Conservation (phyloP, 2,888 invertebrate genomes). For the Candidula unifasciata region DNA sequence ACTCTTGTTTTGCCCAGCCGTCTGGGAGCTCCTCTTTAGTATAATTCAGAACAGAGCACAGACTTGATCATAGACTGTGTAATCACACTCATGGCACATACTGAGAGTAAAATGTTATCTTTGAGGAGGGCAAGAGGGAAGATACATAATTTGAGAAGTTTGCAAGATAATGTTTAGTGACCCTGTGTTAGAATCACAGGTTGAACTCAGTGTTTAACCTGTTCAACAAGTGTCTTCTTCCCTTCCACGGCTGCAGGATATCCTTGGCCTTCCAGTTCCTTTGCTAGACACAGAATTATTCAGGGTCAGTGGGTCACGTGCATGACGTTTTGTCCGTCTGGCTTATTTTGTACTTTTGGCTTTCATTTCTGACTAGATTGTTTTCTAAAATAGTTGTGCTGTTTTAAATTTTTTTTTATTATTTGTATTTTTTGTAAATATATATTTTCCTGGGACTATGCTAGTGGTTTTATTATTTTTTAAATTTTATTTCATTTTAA, state of each 20-base stretch:
- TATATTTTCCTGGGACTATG: not conserved
- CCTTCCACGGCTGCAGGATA: slow-evolving; percentile 67
- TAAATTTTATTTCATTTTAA: too few species aligned
- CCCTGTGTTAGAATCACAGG: too few species aligned
- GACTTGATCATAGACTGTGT: too few species aligned
- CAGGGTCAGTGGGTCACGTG: slow-evolving; percentile 69
- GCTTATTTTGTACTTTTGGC: not conserved
- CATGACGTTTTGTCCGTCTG: slow-evolving; percentile 7
- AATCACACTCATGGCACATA: too few species aligned
- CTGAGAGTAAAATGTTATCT: too few species aligned
- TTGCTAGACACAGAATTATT: slow-evolving; percentile 74
- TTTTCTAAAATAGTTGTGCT: not conserved
- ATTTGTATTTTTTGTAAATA: not conserved
- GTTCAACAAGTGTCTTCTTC: not conserved
- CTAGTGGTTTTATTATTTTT: not conserved
- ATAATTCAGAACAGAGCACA: too few species aligned
- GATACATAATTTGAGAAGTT: too few species aligned
- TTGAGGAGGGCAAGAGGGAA: too few species aligned
- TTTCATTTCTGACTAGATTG: not conserved
- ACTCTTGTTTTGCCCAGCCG: too few species aligned
- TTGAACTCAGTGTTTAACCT: not conserved
- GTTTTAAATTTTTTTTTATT: not conserved
- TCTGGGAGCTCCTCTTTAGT: too few species aligned
- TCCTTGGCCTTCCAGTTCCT: slow-evolving; percentile 73
- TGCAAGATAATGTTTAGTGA: too few species aligned